Evolutionary conservation across 2,797 vertebrate genomes (phyloP), one percentile per base, ranked within the genome.

Genomic region (Aphelocoma californica): DNA sequence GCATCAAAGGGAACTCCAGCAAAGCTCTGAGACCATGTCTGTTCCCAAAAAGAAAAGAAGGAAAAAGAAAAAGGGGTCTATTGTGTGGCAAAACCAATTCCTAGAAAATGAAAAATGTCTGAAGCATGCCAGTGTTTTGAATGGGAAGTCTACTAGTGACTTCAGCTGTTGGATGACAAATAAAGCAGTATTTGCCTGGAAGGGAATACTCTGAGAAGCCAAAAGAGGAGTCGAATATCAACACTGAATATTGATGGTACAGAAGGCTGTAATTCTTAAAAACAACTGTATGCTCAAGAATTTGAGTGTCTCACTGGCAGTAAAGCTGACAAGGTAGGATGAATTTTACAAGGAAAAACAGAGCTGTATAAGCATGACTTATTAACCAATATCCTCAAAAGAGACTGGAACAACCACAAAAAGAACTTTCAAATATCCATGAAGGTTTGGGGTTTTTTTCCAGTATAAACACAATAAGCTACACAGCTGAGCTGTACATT

Each of bases 291-390:
- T 86, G 60, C 71, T 91, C 65, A 95, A 87, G 91, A 96, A 95
- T 93, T 64, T 94, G 87, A 95, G 65, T 89, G 92, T 97, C 93
- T 80, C 84, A 81, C 71, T 86, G 79, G 64, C 90, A 95, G 90
- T 70, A 94, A 77, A 92, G 77, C 69, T 96, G 90, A 93, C 75
- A 92, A 94, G 32, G 34, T 94, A 96, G 88, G 67, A 64, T 81
- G 19, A 91, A 69, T 57, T 93, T 57, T 48, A 44, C 38, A 57
- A 51, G 17, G 15, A 24, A 74, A 94, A 92, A 31, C 67, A 93
- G 79, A 89, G 48, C 77, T 95, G 66, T 93, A 96, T 80, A 95
- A 92, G 92, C 79, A 85, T 95, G 91, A 78, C 42, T 96, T 94
- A 88, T 95, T 96, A 93, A 83, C 58, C 87, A 81, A 65, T 88